Evolutionary conservation across 2,113 vertebrate genomes (phyloP).

Genomic region (Lepisosteus osseus): DNA sequence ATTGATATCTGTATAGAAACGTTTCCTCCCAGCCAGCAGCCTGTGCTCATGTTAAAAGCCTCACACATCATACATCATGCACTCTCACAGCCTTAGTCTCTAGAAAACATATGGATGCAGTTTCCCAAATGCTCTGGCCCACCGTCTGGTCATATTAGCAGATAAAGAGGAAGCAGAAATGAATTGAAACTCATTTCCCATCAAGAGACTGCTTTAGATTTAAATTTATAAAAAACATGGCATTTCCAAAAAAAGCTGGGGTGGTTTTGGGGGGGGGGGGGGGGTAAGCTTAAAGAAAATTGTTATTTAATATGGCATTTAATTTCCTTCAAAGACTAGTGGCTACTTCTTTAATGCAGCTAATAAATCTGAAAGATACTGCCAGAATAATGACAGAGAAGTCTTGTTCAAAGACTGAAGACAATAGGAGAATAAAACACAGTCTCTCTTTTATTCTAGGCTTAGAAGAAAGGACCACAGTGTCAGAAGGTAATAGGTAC

Average conservation of each 20-base stretch:
- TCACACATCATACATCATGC: conserved; percentile 61
- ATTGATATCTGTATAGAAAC: conserved; percentile 71
- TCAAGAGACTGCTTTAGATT: not conserved
- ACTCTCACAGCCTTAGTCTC: conserved; percentile 31
- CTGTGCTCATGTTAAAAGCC: conserved; percentile 62
- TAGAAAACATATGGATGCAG: conserved; percentile 47
- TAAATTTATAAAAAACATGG: not conserved
- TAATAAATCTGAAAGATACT: conserved; percentile 54
- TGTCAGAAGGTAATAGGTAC: too few species aligned
- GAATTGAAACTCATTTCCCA: conserved; percentile 22
- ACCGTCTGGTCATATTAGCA: conserved; percentile 28
- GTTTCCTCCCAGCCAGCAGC: conserved; percentile 60
- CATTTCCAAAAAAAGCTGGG: not conserved
- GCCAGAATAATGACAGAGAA: conserved; percentile 33
- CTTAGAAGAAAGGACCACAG: too few species aligned
- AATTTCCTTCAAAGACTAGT: conserved; percentile 42
- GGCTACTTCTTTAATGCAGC: conserved; percentile 37
- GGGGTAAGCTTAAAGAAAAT: conserved; percentile 39
- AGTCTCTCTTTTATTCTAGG: too few species aligned
- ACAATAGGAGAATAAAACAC: conserved; percentile 10
- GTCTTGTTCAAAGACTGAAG: conserved; percentile 35
- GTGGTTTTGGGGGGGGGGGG: not conserved
- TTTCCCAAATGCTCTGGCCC: conserved; percentile 28
- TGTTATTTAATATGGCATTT: conserved; percentile 40
- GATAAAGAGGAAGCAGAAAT: conserved; percentile 6